A percentile compares a stretch with the other conserved stretches of the same genome.
These are phyloP conservation scores for Subacronicta megacephala DNA, from an alignment of 2,888 invertebrate species.

Conservation along the genomic window DNA sequence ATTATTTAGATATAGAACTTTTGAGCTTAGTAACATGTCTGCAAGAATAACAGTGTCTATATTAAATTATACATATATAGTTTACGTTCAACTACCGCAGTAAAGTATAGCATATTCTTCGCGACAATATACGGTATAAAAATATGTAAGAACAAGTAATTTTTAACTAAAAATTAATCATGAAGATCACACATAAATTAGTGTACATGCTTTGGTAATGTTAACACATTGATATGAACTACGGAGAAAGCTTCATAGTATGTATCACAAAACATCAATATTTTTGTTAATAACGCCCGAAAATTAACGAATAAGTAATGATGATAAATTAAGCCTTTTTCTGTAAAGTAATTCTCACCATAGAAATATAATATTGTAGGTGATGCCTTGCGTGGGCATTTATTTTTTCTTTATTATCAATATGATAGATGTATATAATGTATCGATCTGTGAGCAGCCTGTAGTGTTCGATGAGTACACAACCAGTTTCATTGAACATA, in stretches of 20 bases:
- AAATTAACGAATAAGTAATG: constrained; percentile 15
- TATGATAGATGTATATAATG: constrained; percentile 49
- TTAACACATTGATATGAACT: constrained; percentile 35
- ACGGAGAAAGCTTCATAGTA: constrained; percentile 17
- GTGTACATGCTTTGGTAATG: constrained; percentile 57
- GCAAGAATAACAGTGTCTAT: not conserved
- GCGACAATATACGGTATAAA: constrained; percentile 7
- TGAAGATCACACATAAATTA: constrained; percentile 80
- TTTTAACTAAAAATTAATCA: constrained; percentile 34
- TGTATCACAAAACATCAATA: constrained; percentile 11
- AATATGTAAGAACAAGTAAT: not conserved
- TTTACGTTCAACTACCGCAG: not conserved
- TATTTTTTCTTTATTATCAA: constrained; percentile 37
- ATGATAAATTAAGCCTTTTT: constrained; percentile 23
- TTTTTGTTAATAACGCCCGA: constrained; percentile 43
- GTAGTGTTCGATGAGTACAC: constrained; percentile 69
- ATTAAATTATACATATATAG: too few species aligned
- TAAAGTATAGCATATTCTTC: not conserved
- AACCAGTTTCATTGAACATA: constrained; percentile 64
- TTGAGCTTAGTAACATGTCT: not conserved
- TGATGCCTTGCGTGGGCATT: constrained; percentile 48
- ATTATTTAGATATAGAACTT: not conserved
- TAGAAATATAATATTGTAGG: constrained; percentile 28
- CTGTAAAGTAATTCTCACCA: constrained; percentile 20
- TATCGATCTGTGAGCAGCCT: constrained; percentile 65